These are phyloP conservation scores for Trogon surrucura DNA, from an alignment of 2,113 vertebrate species.

Conservation along the genomic window DNA sequence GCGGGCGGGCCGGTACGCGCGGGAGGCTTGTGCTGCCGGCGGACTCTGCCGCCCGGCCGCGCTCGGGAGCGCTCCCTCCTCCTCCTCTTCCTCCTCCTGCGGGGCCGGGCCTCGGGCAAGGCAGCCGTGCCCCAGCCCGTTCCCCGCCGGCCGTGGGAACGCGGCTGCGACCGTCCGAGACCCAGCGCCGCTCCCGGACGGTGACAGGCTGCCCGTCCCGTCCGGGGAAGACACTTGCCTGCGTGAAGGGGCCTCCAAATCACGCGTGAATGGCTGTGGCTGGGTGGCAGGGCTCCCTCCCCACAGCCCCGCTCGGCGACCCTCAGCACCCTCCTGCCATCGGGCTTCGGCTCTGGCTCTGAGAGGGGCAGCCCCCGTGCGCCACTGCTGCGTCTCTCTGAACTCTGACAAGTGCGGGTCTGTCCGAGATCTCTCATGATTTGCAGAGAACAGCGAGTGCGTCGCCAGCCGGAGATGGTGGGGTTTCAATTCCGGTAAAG, in stretches of 20 bases:
- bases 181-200: no score
- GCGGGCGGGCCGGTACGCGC: neutral
- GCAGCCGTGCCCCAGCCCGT: neutral
- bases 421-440: fast-evolving
- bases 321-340: neutral
- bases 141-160: neutral
- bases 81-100: neutral
- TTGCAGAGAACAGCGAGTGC: neutral
- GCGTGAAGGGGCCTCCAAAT: neutral
- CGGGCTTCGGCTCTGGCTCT: neutral
- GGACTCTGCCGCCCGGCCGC: neutral
- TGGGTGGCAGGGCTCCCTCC: no score
- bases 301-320: fast-evolving
- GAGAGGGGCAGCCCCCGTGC: no score
- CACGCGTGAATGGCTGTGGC: neutral
- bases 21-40: neutral
- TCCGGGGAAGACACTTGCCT: no score
- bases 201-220: neutral
- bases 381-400: neutral
- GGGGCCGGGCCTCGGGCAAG: neutral
- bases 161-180: neutral
- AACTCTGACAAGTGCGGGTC: neutral
- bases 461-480: neutral
- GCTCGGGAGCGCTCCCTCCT: neutral
- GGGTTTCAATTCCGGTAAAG: neutral